Evolutionary conservation across 2,113 vertebrate species (phyloP).

Genomic region (Caloenas nicobarica): DNA sequence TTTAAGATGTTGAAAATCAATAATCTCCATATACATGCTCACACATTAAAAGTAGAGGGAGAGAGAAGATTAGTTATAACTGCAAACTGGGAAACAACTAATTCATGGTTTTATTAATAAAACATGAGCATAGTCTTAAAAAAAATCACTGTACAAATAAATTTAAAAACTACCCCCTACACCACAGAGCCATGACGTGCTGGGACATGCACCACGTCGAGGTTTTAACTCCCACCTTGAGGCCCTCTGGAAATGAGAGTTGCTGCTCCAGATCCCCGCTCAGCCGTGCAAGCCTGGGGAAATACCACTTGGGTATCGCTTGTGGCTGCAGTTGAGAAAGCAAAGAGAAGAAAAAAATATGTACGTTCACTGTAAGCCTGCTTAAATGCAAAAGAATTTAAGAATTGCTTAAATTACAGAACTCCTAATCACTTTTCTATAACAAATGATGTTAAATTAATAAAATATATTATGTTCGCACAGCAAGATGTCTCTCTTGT

Average conservation of each 20-base stretch:
- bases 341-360: not conserved
- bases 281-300: constrained; percentile 47
- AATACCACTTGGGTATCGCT: constrained; percentile 71
- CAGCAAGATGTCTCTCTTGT: not conserved
- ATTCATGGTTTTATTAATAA: not conserved
- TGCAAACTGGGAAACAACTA: not conserved
- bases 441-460: not conserved
- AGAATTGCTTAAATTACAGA: not conserved
- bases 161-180: not conserved
- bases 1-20: not conserved
- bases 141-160: too few relatives aligned
- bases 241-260: constrained; percentile 71
- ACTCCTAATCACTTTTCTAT: not conserved
- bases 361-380: not conserved
- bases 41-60: not conserved
- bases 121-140: not conserved
- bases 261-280: constrained; percentile 23
- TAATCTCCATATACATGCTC: not conserved
- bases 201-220: not conserved
- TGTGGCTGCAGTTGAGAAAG: constrained; percentile 43
- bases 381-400: not conserved
- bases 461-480: not conserved
- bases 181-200: not conserved
- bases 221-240: constrained; percentile 48
- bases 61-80: not conserved